Conservation (phyloP, 2,888 invertebrate genomes). For the Cantharis rufa region DNA sequence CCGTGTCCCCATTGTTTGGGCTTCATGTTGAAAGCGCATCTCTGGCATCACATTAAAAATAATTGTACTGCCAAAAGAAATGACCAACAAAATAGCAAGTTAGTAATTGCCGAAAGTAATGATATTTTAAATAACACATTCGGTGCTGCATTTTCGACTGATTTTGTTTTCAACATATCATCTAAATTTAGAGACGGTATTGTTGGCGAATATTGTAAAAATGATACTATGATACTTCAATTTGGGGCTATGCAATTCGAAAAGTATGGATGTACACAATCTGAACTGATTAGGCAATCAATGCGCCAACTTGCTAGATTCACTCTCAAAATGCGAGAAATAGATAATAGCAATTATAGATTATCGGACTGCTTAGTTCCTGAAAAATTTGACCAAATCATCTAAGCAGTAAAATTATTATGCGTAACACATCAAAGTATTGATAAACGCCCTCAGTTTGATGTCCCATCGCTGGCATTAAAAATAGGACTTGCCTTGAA, state of each 20-base stretch:
- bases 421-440: no score
- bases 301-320: no score
- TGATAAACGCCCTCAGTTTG: no score
- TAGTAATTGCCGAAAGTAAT: neutral
- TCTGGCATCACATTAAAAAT: neutral
- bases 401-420: no score
- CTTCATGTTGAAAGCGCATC: neutral
- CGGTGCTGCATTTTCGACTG: conserved; percentile 1
- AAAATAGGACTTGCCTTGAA: no score
- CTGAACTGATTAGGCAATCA: no score
- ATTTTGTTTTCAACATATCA: neutral
- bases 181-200: neutral
- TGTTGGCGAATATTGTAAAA: neutral
- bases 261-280: conserved; percentile 18
- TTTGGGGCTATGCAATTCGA: conserved; percentile 15
- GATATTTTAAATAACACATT: neutral
- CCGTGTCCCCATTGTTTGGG: neutral
- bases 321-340: no score
- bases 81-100: no score
- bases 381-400: no score
- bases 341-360: no score
- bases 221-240: conserved; percentile 11
- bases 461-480: no score
- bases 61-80: neutral
- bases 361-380: no score